Percentiles rank a stretch among this genome's conserved stretches.
phyloP scores from a whole-genome alignment of 2,888 invertebrate genomes.

The Seira ritae region DNA sequence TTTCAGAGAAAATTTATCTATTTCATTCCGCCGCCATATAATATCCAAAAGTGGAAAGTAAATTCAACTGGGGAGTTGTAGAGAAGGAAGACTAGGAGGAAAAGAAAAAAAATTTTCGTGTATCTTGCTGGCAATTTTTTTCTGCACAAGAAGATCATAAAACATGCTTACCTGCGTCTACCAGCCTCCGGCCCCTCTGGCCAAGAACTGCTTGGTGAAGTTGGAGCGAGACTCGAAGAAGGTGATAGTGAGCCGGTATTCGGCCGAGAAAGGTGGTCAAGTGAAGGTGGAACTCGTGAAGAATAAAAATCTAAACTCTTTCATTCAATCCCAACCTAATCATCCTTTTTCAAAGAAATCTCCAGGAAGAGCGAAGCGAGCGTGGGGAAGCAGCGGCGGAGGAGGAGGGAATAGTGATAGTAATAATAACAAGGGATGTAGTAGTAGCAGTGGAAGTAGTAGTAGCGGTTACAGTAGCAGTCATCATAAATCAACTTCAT shows the following conservation, averaged over 20 bases:
- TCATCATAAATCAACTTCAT: constrained; percentile 48
- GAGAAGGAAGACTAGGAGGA: neutral
- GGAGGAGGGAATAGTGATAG: constrained; percentile 18
- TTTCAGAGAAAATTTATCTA: too few species aligned
- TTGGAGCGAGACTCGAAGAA: constrained; percentile 70
- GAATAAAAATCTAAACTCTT: constrained; percentile 50
- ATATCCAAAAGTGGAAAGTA: neutral
- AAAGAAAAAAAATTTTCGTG: too few species aligned
- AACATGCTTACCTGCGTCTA: constrained; percentile 83
- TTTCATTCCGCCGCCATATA: neutral
- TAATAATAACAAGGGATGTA: constrained; percentile 24
- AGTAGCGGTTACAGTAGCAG: constrained; percentile 31
- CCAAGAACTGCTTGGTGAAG: constrained; percentile 70
- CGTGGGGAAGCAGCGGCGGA: constrained; percentile 36
- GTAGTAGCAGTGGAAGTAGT: constrained; percentile 24
- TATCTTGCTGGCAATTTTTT: constrained; percentile 27
- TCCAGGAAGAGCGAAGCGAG: constrained; percentile 47
- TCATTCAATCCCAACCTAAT: constrained; percentile 52
- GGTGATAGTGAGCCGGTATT: constrained; percentile 71
- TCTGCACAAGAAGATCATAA: constrained; percentile 5
- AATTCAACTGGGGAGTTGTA: neutral
- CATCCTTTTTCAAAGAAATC: constrained; percentile 50
- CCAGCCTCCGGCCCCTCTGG: constrained; percentile 78
- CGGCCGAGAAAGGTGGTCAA: constrained; percentile 67
- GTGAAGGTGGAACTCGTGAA: constrained; percentile 71